Base-by-base conservation (phyloP, 1,140 invertebrate genomes). In the Aphaenogaster ashmeadi region DNA sequence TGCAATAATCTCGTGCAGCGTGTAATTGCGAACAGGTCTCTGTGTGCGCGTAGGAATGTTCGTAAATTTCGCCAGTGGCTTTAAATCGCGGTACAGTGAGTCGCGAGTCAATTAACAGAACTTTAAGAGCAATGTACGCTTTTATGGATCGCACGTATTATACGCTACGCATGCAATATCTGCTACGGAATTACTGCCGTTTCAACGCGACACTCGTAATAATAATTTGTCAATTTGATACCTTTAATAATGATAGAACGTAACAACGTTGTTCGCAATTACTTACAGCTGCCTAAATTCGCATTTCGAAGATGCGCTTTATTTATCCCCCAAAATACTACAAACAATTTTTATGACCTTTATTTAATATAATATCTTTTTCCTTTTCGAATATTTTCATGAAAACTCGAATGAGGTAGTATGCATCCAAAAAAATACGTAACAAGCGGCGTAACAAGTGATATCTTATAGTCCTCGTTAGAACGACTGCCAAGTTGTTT, bases 21-120 rank as follows among this genome's bases (percentile, higher is more conserved):
- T 62, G 18, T 83, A 74, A 83, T 74, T 83, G 52, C 80, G 50
- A 7, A 36, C 60, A 72, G 13, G 13, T 74, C 6, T 60, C 21
- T 74, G 21, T 47, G 13, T 4, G 54, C 11, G 80, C 11, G 27
- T 21, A 54, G 80, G n/a, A 74, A 84, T 75, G 69, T 60, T 50
- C 69, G 21, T 75, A 74, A 38, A 84, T 60, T 75, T 74, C 27
- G 18, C 18, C n/a, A 13, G 54, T n/a, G 69, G 56, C 69, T 84
- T 60, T 84, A 75, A 84, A 84, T 84, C 41, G 13, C n/a, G 41
- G 21, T 18, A n/a, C 54, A 74, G 33, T 11, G 11, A 84, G 41
- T 83, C 41, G 27, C 54, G 69, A 74, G 80, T 84, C 54, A 74
- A 84, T 84, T 84, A 84, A 84, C 71, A 18, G 69, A 84, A 84